Base-by-base conservation (phyloP, 53 echinoderm and acorn worm species). In the Astropecten irregularis region DNA sequence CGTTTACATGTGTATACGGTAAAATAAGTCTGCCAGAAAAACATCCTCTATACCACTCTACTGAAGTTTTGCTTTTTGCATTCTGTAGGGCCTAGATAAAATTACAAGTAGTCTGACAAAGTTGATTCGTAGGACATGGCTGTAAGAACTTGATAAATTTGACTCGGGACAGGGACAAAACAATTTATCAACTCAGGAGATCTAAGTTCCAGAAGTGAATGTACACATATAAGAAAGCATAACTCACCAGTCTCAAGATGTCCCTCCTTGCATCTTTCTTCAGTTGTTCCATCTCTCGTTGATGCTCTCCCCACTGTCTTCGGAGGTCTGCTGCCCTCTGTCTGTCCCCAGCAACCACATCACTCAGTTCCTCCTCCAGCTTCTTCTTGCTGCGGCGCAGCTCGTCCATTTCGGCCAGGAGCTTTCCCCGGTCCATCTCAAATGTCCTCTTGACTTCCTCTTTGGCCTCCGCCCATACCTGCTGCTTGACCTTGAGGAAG, bases 231-330 rank as follows among this genome's bases (percentile, higher is more conserved):
- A n/a, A n/a, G n/a, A n/a, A n/a, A n/a, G 9, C n/a, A 19, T 19
- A n/a, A 92, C 95, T 73, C 77, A 95, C 95, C 49, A 95, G 61
- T 69, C 88, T 88, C 18, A 81, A 67, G 31, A 95, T 95, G 40
- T 95, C 95, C 62, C 88, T 96, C 64, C 91, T 76, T 33, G 96
- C 96, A 73, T 96, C 91, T 76, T 87, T 96, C 59, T 72, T 81
- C 25, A 93, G 61, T 37, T 91, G 93, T 7, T 96, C 96, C 58
- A 96, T 53, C 62, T 91, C 96, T 29, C 90, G 50, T n/a, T 81
- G 84, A 76, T 96, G 96, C 73, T 96, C 93, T 36, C 84, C 91
- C 22, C 71, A 61, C 51, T 86, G 40, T 28, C 91, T 70, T 61
- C 82, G 89, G 20, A 91, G 34, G 46, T 93, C 96, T 2, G 71